These are phyloP conservation scores for Gymnorhina tibicen DNA, from an alignment of 2,113 vertebrate genomes.

Conservation along the genomic window DNA sequence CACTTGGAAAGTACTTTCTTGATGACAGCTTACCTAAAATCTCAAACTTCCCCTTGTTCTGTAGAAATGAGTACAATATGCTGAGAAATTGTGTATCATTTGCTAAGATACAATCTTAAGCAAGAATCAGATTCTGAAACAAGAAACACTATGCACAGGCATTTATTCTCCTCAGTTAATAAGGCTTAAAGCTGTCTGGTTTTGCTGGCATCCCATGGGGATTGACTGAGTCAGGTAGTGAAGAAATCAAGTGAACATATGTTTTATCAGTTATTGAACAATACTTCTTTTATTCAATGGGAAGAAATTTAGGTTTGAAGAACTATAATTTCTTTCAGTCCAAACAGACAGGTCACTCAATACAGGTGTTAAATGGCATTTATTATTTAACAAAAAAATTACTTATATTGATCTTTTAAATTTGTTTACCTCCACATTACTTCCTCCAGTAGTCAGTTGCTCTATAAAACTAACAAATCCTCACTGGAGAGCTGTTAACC, in stretches of 20 bases:
- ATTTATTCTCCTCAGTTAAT: neutral
- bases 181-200: neutral
- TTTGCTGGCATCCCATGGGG: neutral
- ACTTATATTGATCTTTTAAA: neutral
- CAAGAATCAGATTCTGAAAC: neutral
- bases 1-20: neutral
- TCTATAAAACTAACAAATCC: neutral
- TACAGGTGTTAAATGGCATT: neutral
- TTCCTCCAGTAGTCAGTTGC: neutral
- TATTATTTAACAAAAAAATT: neutral
- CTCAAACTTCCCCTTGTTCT: neutral
- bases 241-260: neutral
- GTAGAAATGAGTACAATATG: neutral
- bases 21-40: neutral
- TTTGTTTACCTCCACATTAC: neutral
- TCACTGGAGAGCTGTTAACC: neutral
- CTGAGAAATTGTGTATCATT: neutral
- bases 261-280: neutral
- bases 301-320: neutral
- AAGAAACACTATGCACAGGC: neutral
- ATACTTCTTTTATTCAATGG: neutral
- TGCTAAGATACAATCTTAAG: neutral
- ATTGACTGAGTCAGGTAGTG: neutral
- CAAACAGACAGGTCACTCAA: neutral
- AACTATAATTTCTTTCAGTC: neutral